Conservation (phyloP, 2,797 vertebrate species). For the Phoxinus dragarum region DNA sequence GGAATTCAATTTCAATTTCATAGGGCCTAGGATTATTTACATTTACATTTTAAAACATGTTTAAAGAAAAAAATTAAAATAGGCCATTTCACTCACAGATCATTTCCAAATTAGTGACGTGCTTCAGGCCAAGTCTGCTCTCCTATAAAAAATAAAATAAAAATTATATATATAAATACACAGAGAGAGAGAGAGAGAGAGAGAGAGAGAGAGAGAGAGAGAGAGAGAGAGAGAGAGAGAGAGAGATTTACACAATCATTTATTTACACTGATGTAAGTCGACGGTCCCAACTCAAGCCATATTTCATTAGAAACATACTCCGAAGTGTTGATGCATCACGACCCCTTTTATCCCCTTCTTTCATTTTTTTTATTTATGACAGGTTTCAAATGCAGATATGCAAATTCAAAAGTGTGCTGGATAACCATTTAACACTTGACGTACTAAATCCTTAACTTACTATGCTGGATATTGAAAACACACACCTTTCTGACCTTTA, state of each 20-base stretch:
- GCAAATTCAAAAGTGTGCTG: not conserved
- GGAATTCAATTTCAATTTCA: not conserved
- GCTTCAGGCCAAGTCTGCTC: conserved; percentile 75
- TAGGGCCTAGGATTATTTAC: not conserved
- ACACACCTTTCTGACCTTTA: not conserved
- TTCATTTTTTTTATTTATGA: not conserved
- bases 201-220: too few species aligned
- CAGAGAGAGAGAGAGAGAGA: too few species aligned
- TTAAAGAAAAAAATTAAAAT: not conserved
- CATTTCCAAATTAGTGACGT: conserved; percentile 87
- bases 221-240: too few species aligned
- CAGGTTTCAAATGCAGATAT: not conserved
- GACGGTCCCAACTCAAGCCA: too few species aligned
- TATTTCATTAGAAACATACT: not conserved
- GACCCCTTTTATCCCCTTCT: too few species aligned
- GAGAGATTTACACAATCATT: too few species aligned
- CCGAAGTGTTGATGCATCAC: not conserved
- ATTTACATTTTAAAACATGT: not conserved
- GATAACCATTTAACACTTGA: not conserved
- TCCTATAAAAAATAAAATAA: conserved; percentile 69
- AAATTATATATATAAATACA: too few species aligned
- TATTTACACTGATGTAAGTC: too few species aligned
- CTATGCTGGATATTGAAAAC: not conserved
- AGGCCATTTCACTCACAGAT: conserved; percentile 82
- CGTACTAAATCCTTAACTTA: too few species aligned